Base-by-base conservation (phyloP, 2,113 vertebrate species). In the Barbus barbus region DNA sequence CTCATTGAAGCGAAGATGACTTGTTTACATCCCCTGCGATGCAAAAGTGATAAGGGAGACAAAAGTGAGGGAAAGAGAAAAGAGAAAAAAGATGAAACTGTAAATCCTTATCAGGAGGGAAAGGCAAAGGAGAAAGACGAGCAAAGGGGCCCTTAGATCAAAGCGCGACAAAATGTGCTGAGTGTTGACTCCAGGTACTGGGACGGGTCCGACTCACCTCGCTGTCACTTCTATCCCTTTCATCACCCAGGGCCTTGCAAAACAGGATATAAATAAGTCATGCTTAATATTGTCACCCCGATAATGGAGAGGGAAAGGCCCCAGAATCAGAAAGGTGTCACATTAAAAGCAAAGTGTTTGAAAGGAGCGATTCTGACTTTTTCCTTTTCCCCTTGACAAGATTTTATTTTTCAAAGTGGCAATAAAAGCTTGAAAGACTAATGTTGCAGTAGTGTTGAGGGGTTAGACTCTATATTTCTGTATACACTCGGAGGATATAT, bases 381-480 rank as follows among this genome's bases (percentile, higher is more conserved):
- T 93, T 92, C 58, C 63, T n/a, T 56, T 84, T 84, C 76, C 41
- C 61, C 92, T 93, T 89, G 89, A 91, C 87, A 92, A 92, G 91
- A 91, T 89, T 93, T 93, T 90, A 89, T 92, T 92, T 92, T 91
- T 91, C 90, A 84, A 93, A 93, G 92, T 92, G 91, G 90, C 90
- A 90, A 93, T 93, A 94, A 93, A 93, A 94, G 91, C 93, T 93
- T 87, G 91, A 90, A 91, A 93, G 91, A 91, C 90, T 91, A 46
- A 84, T 67, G 58, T 71, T 78, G 61, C 31, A 53, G 75, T 78
- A 89, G 84, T 88, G 89, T 36, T 81, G 85, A 87, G 87, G 46
- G 88, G 81, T 86, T 33, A 36, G 44, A 16, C 20, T 69, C 48
- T 84, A 36, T 78, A 38, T 36, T 53, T 63, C 44, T 38, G 44